Evolutionary conservation across 2,113 vertebrate genomes (phyloP), one percentile per base, ranked within the genome.

Genomic region (Sula dactylatra): DNA sequence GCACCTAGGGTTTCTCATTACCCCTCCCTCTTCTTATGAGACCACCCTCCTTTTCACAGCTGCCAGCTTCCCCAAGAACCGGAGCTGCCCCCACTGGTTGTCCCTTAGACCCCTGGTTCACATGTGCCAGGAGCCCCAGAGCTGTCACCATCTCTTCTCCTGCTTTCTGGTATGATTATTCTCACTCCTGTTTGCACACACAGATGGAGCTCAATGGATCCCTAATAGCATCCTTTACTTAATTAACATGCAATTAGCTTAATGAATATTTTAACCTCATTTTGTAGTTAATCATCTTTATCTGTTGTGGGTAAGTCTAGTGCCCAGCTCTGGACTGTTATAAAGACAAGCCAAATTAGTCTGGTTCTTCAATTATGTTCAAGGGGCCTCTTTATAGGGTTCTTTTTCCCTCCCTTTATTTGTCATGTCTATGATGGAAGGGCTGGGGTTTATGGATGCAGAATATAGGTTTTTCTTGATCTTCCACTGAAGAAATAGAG

Each of bases 171-270:
- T 74, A 76, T 88, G 91, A 94, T 97, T 91, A 97, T 95, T 95
- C 88, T 94, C 90, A 91, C 86, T 97, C 92, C 90, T 67, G 91
- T 94, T 96, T 98, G 94, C 97, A 94, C 93, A 97, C 96, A 97
- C 95, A 97, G 97, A 97, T 96, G 98, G 97, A 97, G 94, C 91
- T 97, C 95, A 96, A 93, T 97, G 93, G 96, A 95, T 94, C 92
- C 36, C 44, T 97, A 97, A 98, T 95, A 97, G 93, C 90, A 24
- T 97, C 71, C 56, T 97, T 98, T 98, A 96, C 95, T 96, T 98
- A 97, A 98, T 98, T 97, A 98, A 96, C 97, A 97, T 96, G 94
- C 94, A 98, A 98, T 98, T 98, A 98, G 91, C 96, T 97, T 98
- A 97, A 98, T 98, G 97, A 97, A 98, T 98, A 98, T 98, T 98